Base-by-base conservation (phyloP, 2,888 invertebrate genomes). In the Reticulitermes lucifugus region DNA sequence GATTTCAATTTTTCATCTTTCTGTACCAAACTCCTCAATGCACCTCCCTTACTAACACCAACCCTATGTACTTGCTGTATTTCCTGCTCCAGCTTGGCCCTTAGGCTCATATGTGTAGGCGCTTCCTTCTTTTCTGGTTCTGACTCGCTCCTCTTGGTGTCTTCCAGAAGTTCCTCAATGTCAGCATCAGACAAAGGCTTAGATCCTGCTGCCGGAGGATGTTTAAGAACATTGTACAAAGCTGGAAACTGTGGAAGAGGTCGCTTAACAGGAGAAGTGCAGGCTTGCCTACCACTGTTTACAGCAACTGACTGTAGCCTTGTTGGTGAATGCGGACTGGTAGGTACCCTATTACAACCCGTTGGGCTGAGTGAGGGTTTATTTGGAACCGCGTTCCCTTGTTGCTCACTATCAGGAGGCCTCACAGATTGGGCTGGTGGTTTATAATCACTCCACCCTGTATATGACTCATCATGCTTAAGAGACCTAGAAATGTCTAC, bases 1-100 rank as follows among this genome's bases (percentile, higher is more conserved):
- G 73, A 59, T 22, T 65, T 86, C 12, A 73, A 35, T 79, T 70
- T 82, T 21, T 75, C 82, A 79, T 86, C 86, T 83, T 86, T 85
- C 59, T 83, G 59, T 21, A 84, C 84, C 59, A 86, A 46, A 65
- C 83, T 71, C 35, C 87, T 77, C 25, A 86, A 60, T 59, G 86
- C 85, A 35, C 87, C 86, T 14, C 87, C 85, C 43, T 85, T 82
- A 71, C 87, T 86, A 29, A 86, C 83, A 22, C 87, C 86, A 21
- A 87, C 86, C 59, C 86, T 77, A 83, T 87, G 87, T 35, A 87
- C 86, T 79, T 85, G 85, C 35, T 84, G 79, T 29, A 87, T 87
- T 70, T 87, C 87, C 70, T 85, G 83, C 60, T 83, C 84, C 25
- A 86, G 55, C 41, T 86, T 86, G 10, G 85, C 86, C 46, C 86